Conservation (phyloP, 2,797 vertebrate genomes). For the Centroberyx gerrardi region DNA sequence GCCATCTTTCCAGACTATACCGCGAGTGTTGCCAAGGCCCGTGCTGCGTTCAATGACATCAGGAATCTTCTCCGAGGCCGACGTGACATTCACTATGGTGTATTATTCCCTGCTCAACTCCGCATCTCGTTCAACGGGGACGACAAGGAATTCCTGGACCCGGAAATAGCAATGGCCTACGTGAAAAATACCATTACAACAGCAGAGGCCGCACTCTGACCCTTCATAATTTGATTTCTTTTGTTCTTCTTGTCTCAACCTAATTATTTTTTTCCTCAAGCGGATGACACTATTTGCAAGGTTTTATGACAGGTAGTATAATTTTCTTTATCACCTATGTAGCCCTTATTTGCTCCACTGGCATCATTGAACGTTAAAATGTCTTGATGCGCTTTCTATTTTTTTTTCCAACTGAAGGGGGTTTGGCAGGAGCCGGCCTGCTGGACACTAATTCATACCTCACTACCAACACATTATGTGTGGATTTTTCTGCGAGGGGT, state of each 20-base stretch:
- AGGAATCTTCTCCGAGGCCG: background rate
- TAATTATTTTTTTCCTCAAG: too few species aligned
- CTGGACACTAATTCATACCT: too few species aligned
- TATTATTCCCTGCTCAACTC: background rate
- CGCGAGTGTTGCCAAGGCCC: background rate
- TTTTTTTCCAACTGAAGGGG: background rate
- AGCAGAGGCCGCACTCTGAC: background rate
- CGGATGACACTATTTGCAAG: too few species aligned
- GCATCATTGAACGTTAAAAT: slow-evolving; percentile 2
- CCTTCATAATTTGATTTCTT: too few species aligned
- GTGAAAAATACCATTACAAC: background rate
- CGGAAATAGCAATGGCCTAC: too few species aligned
- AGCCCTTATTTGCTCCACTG: background rate
- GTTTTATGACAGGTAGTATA: too few species aligned
- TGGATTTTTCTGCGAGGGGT: background rate
- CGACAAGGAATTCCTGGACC: background rate
- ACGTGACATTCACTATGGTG: background rate
- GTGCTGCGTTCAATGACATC: background rate
- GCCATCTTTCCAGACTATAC: background rate
- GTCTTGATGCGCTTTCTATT: background rate
- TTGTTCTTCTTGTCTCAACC: too few species aligned
- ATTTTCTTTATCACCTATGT: too few species aligned
- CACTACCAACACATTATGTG: background rate
- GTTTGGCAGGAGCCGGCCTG: background rate
- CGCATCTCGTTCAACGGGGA: background rate